Base-by-base conservation (phyloP, 1,140 invertebrate genomes). In the Papilio polyxenes region DNA sequence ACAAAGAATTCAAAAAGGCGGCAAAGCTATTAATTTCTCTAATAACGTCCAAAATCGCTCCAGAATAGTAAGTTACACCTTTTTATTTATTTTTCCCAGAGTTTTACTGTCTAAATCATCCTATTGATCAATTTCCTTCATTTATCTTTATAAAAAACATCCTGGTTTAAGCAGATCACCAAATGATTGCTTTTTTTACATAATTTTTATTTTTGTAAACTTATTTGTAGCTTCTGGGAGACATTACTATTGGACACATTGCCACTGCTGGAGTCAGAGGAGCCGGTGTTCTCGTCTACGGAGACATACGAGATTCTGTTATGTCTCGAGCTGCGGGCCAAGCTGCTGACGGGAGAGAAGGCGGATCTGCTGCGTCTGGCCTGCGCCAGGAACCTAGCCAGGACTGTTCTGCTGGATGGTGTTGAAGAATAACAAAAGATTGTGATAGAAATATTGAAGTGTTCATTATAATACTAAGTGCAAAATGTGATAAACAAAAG, bases 251-350 rank as follows among this genome's bases (percentile, higher is more conserved):
- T 96, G 37, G 98, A 98, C 94, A 96, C 97, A 0, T 93, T 98
- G n/a, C 97, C 97, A 0, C 92, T 98, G 3, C 92, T 99, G 1
- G 97, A 98, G 92, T 95, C 96, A 2, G 95, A 97, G 83, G 96
- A 97, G 86, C 94, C 97, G 0, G 95, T 98, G 76, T 96, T 98
- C 83, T 96, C 96, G 1, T 96, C 96, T 5, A 96, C 96, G 31
- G 97, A 98, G 90, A 98, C 97, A 0, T 97, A 96, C 83, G 96
- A 97, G 84, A 95, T 98, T 59, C 95, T 98, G 93, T 95, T 97
- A 80, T 97, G 97, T 85, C 92, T 98, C 3, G 97, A 98, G 89
- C 95, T 96, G 44, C 93, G 96, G 37, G 94, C 95, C 11, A 85
- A 93, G 48, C 87, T 93, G 23, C 87, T 95, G 0, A 94, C 95